These are phyloP conservation scores for Saccostrea cuccullata DNA, from an alignment of 1,140 invertebrate species.

Conservation along the genomic window DNA sequence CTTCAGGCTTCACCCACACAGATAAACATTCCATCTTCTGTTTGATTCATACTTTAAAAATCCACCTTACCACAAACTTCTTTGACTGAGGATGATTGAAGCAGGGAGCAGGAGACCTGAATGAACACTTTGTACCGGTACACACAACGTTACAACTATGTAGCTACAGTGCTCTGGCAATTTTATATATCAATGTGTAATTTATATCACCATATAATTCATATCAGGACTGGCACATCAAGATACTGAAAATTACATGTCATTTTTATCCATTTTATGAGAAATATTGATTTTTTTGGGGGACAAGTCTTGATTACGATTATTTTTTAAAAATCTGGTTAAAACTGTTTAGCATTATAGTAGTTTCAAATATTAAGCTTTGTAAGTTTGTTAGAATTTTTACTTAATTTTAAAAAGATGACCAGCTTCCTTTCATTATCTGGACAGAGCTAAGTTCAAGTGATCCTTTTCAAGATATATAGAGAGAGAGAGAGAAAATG, in stretches of 20 bases:
- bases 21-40: constrained; percentile 23
- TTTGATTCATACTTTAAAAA: constrained; percentile 37
- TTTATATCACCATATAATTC: background rate
- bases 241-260: background rate
- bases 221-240: background rate
- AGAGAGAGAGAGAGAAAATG: no score
- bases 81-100: background rate
- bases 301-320: background rate
- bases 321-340: background rate
- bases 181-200: background rate
- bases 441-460: background rate
- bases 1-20: constrained; percentile 16
- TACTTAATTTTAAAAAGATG: no score
- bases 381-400: no score
- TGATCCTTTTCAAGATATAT: no score
- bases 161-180: background rate
- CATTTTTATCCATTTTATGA: background rate
- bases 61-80: constrained; percentile 29
- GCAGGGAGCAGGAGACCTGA: background rate
- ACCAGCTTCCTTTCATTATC: background rate
- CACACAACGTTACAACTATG: background rate
- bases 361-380: no score
- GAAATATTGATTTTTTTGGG: background rate
- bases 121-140: constrained; percentile 2
- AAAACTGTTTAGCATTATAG: no score